Percentiles rank a stretch among this genome's conserved stretches.
Conservation (phyloP, 23 tunicate species). For the Ciona savignyi region DNA sequence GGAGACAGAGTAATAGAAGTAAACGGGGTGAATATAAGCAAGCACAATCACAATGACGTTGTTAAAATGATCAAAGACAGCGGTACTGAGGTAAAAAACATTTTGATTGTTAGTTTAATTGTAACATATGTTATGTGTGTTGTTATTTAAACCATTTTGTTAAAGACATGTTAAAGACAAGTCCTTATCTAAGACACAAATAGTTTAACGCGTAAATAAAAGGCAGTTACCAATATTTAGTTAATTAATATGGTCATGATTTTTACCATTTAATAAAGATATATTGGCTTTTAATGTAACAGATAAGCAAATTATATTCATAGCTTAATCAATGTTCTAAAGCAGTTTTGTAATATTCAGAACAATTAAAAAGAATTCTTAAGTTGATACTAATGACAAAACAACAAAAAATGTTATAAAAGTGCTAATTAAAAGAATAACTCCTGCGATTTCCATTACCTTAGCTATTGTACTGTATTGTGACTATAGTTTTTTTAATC, state of each 20-base stretch:
- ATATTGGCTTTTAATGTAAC: background rate
- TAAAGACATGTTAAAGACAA: too few species aligned
- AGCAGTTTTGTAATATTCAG: background rate
- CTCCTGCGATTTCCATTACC: too few species aligned
- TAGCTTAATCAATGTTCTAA: background rate
- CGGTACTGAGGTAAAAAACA: constrained; percentile 17
- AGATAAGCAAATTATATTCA: too few species aligned
- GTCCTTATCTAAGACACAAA: background rate
- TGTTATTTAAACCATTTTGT: too few species aligned
- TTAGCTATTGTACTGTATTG: too few species aligned
- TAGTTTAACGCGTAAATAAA: background rate
- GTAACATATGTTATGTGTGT: too few species aligned
- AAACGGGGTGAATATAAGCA: constrained; percentile 39
- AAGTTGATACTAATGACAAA: too few species aligned
- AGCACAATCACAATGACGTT: constrained; percentile 48
- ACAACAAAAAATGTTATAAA: too few species aligned
- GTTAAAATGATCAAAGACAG: constrained; percentile 37
- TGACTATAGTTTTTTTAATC: too few species aligned
- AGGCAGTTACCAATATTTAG: background rate
- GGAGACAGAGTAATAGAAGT: constrained; percentile 88
- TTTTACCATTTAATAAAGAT: background rate
- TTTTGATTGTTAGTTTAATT: too few species aligned
- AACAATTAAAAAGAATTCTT: too few species aligned
- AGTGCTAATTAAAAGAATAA: too few species aligned
- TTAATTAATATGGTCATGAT: background rate